A percentile compares a stretch with the other conserved stretches of the same genome.
phyloP scores from a whole-genome alignment of 2,113 vertebrate species.

The Python bivittatus region DNA sequence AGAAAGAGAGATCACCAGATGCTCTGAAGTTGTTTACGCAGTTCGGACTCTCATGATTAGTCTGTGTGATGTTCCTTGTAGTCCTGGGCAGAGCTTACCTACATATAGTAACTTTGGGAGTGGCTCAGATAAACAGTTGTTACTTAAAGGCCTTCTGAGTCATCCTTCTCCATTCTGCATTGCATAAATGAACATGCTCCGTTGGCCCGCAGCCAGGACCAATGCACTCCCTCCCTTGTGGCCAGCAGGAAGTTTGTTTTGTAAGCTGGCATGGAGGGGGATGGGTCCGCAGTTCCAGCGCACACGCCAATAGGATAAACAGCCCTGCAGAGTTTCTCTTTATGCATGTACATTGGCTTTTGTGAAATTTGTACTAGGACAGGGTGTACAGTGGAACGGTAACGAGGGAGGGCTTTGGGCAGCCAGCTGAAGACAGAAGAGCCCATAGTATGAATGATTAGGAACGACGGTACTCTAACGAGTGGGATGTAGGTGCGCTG shows the following conservation, averaged over 20 bases:
- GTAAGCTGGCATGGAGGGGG: conserved; percentile 23
- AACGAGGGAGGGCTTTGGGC: background rate
- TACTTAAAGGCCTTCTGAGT: conserved; percentile 61
- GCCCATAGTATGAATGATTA: background rate
- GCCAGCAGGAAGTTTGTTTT: conserved; percentile 49
- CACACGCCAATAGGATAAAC: background rate
- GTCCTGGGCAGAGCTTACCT: conserved; percentile 19
- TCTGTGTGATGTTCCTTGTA: background rate
- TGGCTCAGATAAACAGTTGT: conserved; percentile 36
- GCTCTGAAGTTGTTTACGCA: background rate
- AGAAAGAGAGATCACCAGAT: background rate
- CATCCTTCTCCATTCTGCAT: conserved; percentile 47
- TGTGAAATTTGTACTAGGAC: conserved; percentile 9
- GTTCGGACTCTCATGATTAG: background rate
- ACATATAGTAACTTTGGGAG: conserved; percentile 23
- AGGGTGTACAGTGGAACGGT: background rate
- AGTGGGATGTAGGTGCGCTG: too few relatives aligned
- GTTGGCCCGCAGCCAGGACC: conserved; percentile 29
- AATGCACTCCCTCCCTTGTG: conserved; percentile 15
- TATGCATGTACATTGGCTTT: background rate
- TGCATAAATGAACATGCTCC: conserved; percentile 54
- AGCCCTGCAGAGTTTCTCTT: background rate
- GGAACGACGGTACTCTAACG: background rate
- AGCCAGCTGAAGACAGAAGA: background rate
- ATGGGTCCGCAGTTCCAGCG: background rate